Base-by-base conservation (phyloP, 2,797 vertebrate species). In the Sternarchorhynchus goeldii region DNA sequence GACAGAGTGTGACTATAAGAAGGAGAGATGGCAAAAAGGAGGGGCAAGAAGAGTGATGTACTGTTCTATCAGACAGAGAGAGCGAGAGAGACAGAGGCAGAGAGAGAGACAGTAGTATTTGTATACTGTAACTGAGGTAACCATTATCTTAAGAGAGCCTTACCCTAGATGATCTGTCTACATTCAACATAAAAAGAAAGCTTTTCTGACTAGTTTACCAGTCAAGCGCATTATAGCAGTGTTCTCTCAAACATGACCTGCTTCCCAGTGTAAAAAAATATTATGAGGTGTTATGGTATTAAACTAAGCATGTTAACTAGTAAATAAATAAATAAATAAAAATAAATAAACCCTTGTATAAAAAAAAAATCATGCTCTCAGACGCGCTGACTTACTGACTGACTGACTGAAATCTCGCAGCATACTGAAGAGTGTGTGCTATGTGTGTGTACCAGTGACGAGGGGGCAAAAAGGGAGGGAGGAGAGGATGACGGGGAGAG, bases 371-470 rank as follows among this genome's bases (percentile, higher is more conserved):
- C 34, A 73, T 53, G 17, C 45, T 50, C 69, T 77, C 53, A 69
- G 63, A 77, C 76, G 80, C 64, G 70, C 63, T 82, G 66, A 82
- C 75, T 82, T 68, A 82, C 65, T 83, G 72, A 72, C 55, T 75
- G 73, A 77, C 76, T 81, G 79, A 78, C 72, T 83, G 34, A 69
- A 84, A 74, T 68, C 78, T 50, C 74, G 59, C 75, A 81, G 88
- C 89, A 91, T 91, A 88, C 91, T 56, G 34, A 62, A 76, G 76
- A 74, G 63, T 71, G 29, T 78, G 58, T 77, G 65, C 60, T 58
- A 10, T 66, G 50, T 21, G 31, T 60, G 65, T 75, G 57, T 75
- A 70, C 50, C 64, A 20, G 76, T 58, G 74, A 50, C 45, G 45
- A 50, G 45, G 12, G 56, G 71, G 29, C 34, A 32, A 73, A 32